Evolutionary conservation across 2,113 vertebrate genomes (phyloP).

Genomic region (Pipa parva): DNA sequence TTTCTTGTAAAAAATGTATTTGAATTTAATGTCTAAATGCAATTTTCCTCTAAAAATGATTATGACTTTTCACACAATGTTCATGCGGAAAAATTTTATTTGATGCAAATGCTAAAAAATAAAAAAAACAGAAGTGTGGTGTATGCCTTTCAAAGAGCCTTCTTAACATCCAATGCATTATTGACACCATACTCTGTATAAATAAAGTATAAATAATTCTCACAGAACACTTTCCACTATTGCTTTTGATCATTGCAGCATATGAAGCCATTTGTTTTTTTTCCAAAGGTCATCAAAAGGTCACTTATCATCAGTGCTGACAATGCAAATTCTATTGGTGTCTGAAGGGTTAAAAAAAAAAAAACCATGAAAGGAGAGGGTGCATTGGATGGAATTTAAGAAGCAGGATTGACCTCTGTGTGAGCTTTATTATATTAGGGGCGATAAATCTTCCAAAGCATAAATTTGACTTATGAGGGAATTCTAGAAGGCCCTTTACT

Average conservation of each 20-base stretch:
- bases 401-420: neutral
- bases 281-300: neutral
- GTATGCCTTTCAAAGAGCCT: neutral
- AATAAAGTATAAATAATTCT: slow-evolving; percentile 2
- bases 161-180: neutral
- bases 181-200: neutral
- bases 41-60: neutral
- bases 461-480: too few species aligned
- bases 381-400: slow-evolving; percentile 1
- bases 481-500: too few species aligned
- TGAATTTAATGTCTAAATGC: neutral
- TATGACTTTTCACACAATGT: neutral
- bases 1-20: neutral
- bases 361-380: neutral
- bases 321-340: neutral
- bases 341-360: neutral
- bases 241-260: neutral
- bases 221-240: neutral
- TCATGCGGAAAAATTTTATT: neutral
- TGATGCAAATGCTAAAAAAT: neutral
- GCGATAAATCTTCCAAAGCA: too few species aligned
- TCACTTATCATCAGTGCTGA: neutral
- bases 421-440: neutral
- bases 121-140: neutral
- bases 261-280: neutral